A percentile compares a stretch with the other conserved stretches of the same genome.
Evolutionary conservation across 1,140 invertebrate species (phyloP).

Genomic region (Drosophila mayri): DNA sequence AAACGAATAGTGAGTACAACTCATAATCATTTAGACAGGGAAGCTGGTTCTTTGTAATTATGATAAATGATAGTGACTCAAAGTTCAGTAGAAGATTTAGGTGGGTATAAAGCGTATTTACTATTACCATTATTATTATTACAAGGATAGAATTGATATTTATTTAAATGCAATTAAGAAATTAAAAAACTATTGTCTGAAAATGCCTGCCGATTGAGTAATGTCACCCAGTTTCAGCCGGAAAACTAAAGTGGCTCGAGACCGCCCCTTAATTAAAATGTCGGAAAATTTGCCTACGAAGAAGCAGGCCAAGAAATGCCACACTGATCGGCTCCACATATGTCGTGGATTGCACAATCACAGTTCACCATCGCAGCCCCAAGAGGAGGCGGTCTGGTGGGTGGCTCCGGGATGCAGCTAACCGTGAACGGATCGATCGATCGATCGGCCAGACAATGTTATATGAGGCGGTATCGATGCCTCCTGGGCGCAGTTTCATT

Average conservation of each 20-base stretch:
- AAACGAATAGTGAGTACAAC: neutral
- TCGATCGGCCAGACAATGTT: conserved; percentile 24
- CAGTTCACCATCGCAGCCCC: neutral
- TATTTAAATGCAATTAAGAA: too few species aligned
- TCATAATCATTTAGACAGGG: conserved; percentile 2
- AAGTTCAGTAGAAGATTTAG: neutral
- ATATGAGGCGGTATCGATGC: conserved; percentile 38
- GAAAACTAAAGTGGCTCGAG: conserved; percentile 6
- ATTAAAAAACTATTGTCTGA: too few species aligned
- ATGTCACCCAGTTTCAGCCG: neutral
- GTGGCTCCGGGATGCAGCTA: conserved; percentile 23
- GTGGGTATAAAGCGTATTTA: neutral
- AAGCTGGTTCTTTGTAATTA: conserved; percentile 1
- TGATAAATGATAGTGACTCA: neutral
- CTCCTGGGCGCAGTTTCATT: conserved; percentile 53
- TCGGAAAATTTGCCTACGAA: conserved; percentile 20
- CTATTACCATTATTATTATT: neutral
- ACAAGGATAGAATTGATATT: too few species aligned
- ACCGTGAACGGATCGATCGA: conserved; percentile 53
- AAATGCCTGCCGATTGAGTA: neutral
- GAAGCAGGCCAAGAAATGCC: conserved; percentile 10
- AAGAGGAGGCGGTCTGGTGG: conserved; percentile 9
- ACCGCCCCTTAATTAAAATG: conserved; percentile 18
- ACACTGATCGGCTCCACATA: conserved; percentile 20
- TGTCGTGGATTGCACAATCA: conserved; percentile 16